Base-by-base conservation (phyloP, 2,888 invertebrate species). In the Baccha elongata region DNA sequence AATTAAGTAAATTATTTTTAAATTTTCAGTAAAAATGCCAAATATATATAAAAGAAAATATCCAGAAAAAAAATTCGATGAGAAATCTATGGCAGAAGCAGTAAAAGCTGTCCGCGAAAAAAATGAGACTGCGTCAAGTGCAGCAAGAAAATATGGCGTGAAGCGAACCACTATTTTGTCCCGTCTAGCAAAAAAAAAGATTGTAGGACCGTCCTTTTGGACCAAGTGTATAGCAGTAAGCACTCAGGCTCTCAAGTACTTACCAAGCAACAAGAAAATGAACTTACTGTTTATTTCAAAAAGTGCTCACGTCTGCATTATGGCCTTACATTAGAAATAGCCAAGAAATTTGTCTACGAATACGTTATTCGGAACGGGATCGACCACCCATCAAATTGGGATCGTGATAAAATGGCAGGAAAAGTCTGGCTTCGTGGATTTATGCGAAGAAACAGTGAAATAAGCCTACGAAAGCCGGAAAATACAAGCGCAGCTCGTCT, bases 11-110 rank as follows among this genome's bases (percentile, higher is more conserved):
- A 23, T 23, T 23, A 23, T 23, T 3, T 23, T 23, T 23, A 23
- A 23, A 23, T 23, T 64, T 64, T 50, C 50, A 50, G 46, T 64
- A 5, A 64, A 37, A 64, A 64, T 64, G 48, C 48, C 37, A 19
- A 64, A 48, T n/a, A 64, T 64, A 17, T 64, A 48, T 48, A 64
- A 48, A 48, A 55, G 10, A 55, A 55, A 55, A n/a, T 23, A 55
- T 55, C 35, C 37, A 7, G 21, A 55, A 37, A 37, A 37, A 19
- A 35, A 3, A 53, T 53, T 53, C 37, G 21, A 37, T 35, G 53
- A 55, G 21, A 37, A 55, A 48, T 21, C 35, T 19, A 48, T 48
- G 64, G n/a, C n/a, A n/a, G n/a, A n/a, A n/a, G n/a, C n/a, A n/a
- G n/a, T n/a, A n/a, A n/a, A n/a, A n/a, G n/a, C 46, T 32, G 46